Base-by-base conservation (phyloP, 2,888 invertebrate genomes). In the Drosophila sordidapex region DNA sequence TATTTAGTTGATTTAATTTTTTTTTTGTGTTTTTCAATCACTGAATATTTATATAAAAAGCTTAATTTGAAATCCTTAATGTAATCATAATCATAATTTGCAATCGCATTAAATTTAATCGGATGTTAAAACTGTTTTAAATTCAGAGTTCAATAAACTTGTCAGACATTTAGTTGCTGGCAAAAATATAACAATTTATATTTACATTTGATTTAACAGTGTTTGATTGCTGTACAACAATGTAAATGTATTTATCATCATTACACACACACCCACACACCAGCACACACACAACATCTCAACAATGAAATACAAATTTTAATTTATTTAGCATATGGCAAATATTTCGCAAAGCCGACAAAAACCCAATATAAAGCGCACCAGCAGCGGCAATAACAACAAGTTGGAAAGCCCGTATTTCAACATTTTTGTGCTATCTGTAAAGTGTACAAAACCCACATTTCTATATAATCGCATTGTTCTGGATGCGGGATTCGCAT, bases 251-350 rank as follows among this genome's bases (percentile, higher is more conserved):
- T 76, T 72, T 85, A 80, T 76, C 69, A 58, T 54, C 51, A 49
- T 51, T 56, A 58, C 56, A 63, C 56, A 66, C 43, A 4, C 49
- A 51, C 27, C 4, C 18, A 18, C 18, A 48, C 21, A 2, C 36
- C 21, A 21, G 21, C 21, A 58, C 43, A 51, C 43, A 51, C 21
- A 60, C 62, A 59, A 64, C 61, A 57, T 65, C 54, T 70, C 53
- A 53, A 57, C 61, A 67, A 68, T 64, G 66, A 79, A 81, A 85
- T 76, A 69, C 65, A 74, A 75, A 87, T 77, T 86, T 76, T 80
- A 80, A 86, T 88, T 80, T 77, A 86, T 88, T 82, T 88, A 76
- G 70, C 83, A 88, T 80, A 82, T 88, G 82, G 76, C 60, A 74
- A 73, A 76, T 25, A 75, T 80, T 74, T 63, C 74, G 68, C 69